Base-by-base conservation (phyloP, 1,140 invertebrate species). In the Dufourea novaeangliae region DNA sequence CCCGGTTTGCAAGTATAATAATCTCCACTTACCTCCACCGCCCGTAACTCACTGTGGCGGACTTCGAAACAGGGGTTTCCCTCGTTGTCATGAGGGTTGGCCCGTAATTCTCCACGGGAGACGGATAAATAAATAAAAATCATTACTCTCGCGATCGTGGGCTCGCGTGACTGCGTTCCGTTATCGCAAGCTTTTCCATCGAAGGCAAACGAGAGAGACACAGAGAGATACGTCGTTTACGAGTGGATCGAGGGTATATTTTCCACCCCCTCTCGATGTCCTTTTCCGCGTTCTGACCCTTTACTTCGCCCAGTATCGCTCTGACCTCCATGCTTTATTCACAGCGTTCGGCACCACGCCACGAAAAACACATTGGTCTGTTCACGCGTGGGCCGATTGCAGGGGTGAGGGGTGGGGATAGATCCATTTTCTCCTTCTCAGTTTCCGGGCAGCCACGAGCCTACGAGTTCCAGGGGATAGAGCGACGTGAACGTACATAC, bases 121-220 rank as follows among this genome's bases (percentile, higher is more conserved):
- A 14, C 2, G 34, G 57, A 61, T 78, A 66, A 78, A 78, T 78
- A 63, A 78, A 57, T 56, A 57, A 78, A 78, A 57, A 72, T 56
- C 61, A 64, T 78, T 78, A 57, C 14, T 25, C 22, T 25, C 22
- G 44, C 3, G 64, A 75, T 75, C 63, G 46, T 69, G 27, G 59
- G n/a, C 27, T 78, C 46, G 76, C 75, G 75, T 77, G 75, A 77
- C 44, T 44, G 57, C 27, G 27, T 63, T 71, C 27, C 68, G 68
- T 59, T 59, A 39, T n/a, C 59, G 32, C 54, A 54, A 34, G 14
- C 20, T 56, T 17, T 5, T 34, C 1, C 14, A 2, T 29, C 39
- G 12, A 22, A 11, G 11, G 25, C 14, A 25, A 1, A 17, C 22
- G 29, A 4, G 27, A 17, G 27, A 32, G 6, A 22, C 20, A 27